A percentile compares a stretch with the other conserved stretches of the same genome.
Evolutionary conservation across 2,888 invertebrate species (phyloP).

Genomic region (Dicroscelio sp.): DNA sequence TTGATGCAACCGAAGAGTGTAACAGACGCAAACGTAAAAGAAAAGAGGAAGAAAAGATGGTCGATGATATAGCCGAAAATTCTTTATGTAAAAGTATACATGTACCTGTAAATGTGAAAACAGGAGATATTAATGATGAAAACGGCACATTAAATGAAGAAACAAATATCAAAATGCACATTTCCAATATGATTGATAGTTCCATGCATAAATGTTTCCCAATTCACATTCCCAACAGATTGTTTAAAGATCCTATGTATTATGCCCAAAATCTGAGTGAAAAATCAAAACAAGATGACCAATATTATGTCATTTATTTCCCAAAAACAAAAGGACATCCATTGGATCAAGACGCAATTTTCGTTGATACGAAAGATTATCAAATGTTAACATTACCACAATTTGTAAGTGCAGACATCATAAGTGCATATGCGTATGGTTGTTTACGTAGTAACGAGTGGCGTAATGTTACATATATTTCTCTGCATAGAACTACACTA

Average conservation of each 20-base stretch:
- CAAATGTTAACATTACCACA: no score
- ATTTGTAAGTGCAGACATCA: neutral
- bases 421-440: neutral
- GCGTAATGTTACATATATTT: neutral
- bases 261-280: slow-evolving; percentile 12
- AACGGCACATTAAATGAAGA: neutral
- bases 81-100: neutral
- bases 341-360: no score
- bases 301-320: neutral
- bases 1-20: no score
- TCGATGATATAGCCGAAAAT: no score
- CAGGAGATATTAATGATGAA: no score
- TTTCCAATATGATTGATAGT: slow-evolving; percentile 19
- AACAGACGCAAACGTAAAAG: no score
- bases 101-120: no score
- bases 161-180: neutral
- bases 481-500: neutral
- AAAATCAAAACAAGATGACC: neutral
- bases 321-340: neutral
- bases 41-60: no score
- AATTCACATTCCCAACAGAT: slow-evolving; percentile 2
- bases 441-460: neutral
- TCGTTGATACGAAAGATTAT: no score
- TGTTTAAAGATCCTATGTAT: slow-evolving; percentile 28
- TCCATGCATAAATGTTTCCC: neutral